Percentiles rank a stretch among this genome's conserved stretches.
Evolutionary conservation across 2,888 invertebrate species (phyloP).

Genomic region (Lasioglossum lativentre): DNA sequence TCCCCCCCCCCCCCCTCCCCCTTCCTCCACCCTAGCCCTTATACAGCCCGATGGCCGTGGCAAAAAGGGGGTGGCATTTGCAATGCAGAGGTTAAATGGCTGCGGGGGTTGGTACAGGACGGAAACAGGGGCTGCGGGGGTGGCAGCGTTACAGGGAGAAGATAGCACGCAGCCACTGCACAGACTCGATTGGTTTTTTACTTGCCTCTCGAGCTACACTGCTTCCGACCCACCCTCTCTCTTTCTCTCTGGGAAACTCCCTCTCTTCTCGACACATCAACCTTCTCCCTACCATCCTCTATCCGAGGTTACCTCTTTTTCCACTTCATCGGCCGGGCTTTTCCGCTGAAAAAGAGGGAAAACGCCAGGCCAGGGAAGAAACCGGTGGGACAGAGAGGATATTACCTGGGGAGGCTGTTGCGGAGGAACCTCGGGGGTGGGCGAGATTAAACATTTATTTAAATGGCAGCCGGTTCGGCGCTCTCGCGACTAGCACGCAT

Average conservation of each 20-base stretch:
- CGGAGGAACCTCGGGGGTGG: conserved; percentile 62
- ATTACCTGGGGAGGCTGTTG: conserved; percentile 52
- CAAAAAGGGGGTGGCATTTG: conserved; percentile 84
- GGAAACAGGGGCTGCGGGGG: conserved; percentile 44
- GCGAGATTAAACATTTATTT: conserved; percentile 84
- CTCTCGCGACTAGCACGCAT: conserved; percentile 70
- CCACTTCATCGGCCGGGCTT: conserved; percentile 64
- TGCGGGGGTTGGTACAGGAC: conserved; percentile 75
- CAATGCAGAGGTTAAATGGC: conserved; percentile 85
- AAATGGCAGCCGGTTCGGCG: conserved; percentile 81
- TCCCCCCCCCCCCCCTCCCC: background rate
- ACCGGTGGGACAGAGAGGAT: conserved; percentile 61
- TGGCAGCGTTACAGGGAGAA: conserved; percentile 61
- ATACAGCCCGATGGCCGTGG: conserved; percentile 71
- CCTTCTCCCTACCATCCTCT: conserved; percentile 29
- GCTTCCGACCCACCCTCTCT: conserved; percentile 40
- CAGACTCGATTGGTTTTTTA: conserved; percentile 84
- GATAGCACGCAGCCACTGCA: conserved; percentile 76
- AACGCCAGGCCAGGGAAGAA: conserved; percentile 49
- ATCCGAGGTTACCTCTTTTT: conserved; percentile 58
- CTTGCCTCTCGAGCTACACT: conserved; percentile 71
- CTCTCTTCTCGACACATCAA: conserved; percentile 52
- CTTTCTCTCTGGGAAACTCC: conserved; percentile 27
- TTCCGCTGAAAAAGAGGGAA: conserved; percentile 61
- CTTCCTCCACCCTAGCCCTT: conserved; percentile 58